phyloP scores from a whole-genome alignment of 35 echinoderm and acorn worm genomes.

The Stichopus chloronotus region DNA sequence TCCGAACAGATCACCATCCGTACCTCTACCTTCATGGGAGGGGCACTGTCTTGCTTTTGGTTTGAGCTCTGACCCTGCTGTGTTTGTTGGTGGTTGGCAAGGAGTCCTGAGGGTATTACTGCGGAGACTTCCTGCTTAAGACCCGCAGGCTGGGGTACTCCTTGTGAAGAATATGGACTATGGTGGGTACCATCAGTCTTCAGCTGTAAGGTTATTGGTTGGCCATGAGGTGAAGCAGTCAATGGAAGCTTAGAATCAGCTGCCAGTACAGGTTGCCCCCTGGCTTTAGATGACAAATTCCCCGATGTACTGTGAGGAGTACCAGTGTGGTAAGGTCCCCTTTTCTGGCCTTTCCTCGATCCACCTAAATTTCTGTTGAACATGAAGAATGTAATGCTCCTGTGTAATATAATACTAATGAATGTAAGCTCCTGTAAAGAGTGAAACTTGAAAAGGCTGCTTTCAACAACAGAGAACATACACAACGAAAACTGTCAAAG shows the following conservation, averaged over 20 bases:
- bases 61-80: constrained; percentile 31
- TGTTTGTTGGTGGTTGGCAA: not conserved
- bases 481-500: no score
- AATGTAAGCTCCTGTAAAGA: no score
- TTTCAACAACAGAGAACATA: no score
- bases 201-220: constrained; percentile 21
- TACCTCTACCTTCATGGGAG: constrained; percentile 35
- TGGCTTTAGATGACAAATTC: not conserved
- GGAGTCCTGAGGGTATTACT: not conserved
- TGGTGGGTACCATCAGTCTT: constrained; percentile 14
- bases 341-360: not conserved
- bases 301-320: not conserved
- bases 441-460: no score
- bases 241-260: not conserved
- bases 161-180: not conserved
- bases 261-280: not conserved
- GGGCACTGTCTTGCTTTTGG: constrained; percentile 8
- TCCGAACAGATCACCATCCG: constrained; percentile 45
- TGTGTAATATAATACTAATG: no score
- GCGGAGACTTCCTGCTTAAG: constrained; percentile 3
- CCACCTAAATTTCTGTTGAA: constrained; percentile 8
- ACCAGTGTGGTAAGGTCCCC: not conserved
- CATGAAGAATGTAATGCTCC: not conserved
- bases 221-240: constrained; percentile 6
- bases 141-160: not conserved